A percentile compares a stretch with the other conserved stretches of the same genome.
phyloP scores from a whole-genome alignment of 2,797 vertebrate genomes.

The Macroramphosus scolopax region DNA sequence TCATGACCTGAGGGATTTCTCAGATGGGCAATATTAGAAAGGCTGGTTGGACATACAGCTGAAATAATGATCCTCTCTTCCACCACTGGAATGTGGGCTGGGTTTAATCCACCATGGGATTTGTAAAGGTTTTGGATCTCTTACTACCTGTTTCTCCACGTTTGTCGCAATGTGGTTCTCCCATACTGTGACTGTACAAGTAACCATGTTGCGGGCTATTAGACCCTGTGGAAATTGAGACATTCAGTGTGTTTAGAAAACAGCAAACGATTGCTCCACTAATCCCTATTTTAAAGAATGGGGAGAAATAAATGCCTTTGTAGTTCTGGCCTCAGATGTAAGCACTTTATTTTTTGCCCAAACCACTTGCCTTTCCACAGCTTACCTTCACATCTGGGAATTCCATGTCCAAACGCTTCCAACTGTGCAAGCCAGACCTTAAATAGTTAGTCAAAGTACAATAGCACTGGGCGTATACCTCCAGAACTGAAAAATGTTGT shows the following conservation, averaged over 20 bases:
- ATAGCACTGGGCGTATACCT: too few relatives aligned
- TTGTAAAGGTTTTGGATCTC: constrained; percentile 16
- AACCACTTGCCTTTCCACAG: constrained; percentile 18
- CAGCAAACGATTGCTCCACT: constrained; percentile 6
- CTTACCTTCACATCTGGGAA: too few relatives aligned
- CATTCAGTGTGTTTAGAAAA: constrained; percentile 36
- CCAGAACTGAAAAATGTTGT: too few relatives aligned
- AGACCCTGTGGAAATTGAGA: constrained; percentile 48
- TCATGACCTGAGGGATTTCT: constrained; percentile 6
- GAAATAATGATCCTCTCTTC: constrained; percentile 15
- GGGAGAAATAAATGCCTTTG: constrained; percentile 1
- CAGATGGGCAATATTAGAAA: too few relatives aligned
- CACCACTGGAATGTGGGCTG: constrained; percentile 24
- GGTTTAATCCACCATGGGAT: constrained; percentile 24
- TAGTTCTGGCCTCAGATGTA: constrained; percentile 14
- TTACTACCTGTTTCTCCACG: constrained; percentile 11
- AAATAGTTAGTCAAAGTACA: too few relatives aligned
- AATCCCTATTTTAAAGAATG: constrained; percentile 13
- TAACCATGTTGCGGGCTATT: constrained; percentile 39
- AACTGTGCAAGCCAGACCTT: too few relatives aligned
- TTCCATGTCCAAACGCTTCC: too few relatives aligned
- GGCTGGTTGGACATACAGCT: constrained; percentile 19
- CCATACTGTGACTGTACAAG: constrained; percentile 27
- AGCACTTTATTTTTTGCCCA: neutral
- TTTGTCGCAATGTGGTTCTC: neutral